Percentiles rank a stretch among this genome's conserved stretches.
Evolutionary conservation across 1,140 invertebrate species (phyloP).

Genomic region (Trichonephila inaurata): DNA sequence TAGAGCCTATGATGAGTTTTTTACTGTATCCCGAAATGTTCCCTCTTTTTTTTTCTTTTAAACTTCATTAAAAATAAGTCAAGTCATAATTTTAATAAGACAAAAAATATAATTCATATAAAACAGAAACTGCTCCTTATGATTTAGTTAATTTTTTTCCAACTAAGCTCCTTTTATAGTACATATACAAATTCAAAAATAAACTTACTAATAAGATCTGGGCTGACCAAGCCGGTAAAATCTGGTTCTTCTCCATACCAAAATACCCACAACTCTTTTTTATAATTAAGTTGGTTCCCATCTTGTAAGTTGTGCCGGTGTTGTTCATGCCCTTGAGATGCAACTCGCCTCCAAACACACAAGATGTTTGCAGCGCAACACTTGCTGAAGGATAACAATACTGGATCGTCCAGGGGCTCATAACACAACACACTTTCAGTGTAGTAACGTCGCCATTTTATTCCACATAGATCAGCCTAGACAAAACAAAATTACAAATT

Average conservation of each 20-base stretch:
- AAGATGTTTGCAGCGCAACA: slow-evolving; percentile 96
- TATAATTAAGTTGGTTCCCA: slow-evolving; percentile 77
- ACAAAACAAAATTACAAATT: slow-evolving; percentile 79
- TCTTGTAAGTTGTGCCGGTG: slow-evolving; percentile 79
- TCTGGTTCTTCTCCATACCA: slow-evolving; percentile 99
- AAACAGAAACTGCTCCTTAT: too few species aligned
- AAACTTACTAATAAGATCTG: slow-evolving; percentile 85
- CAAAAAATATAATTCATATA: too few species aligned
- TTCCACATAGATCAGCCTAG: slow-evolving; percentile 98
- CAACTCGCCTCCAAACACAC: slow-evolving; percentile 94
- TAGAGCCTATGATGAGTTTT: too few species aligned
- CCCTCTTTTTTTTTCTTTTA: too few species aligned
- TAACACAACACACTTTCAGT: slow-evolving; percentile 87
- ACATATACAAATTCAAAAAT: not conserved
- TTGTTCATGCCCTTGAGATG: slow-evolving; percentile 77
- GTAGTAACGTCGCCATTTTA: slow-evolving; percentile 98
- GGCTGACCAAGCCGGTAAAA: slow-evolving; percentile 81
- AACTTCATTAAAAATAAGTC: too few species aligned
- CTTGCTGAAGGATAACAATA: slow-evolving; percentile 94
- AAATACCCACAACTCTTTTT: slow-evolving; percentile 98
- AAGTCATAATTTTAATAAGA: too few species aligned
- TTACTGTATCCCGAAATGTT: too few species aligned
- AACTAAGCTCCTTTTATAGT: not conserved
- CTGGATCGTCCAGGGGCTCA: slow-evolving; percentile 94
- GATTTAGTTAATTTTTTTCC: too few species aligned